Evolutionary conservation across 2,888 invertebrate species (phyloP).

Genomic region (Leptopilina myrica): DNA sequence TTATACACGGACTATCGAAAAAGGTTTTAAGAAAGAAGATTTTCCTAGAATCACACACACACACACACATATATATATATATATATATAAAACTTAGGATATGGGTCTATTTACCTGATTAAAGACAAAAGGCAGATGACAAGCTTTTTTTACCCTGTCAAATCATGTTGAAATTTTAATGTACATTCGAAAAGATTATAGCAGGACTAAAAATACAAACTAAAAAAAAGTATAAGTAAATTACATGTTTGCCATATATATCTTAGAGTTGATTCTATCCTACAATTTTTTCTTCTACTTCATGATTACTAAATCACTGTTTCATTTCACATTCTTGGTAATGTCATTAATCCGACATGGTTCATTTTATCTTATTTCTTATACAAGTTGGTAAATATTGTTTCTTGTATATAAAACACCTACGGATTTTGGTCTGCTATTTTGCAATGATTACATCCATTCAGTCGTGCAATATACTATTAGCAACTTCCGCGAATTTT

Average conservation of each 20-base stretch:
- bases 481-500: slow-evolving; percentile 22
- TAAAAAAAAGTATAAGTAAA: too few species aligned
- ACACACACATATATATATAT: background rate
- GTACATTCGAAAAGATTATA: too few species aligned
- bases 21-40: background rate
- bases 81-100: background rate
- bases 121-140: slow-evolving; percentile 4
- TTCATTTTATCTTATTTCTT: slow-evolving; percentile 4
- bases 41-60: background rate
- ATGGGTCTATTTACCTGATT: slow-evolving; percentile 17
- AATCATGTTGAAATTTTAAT: background rate
- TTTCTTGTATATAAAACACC: slow-evolving; percentile 1
- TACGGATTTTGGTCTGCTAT: slow-evolving; percentile 12
- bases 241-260: too few species aligned
- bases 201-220: too few species aligned
- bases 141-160: slow-evolving; percentile 11
- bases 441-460: slow-evolving; percentile 12
- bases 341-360: background rate
- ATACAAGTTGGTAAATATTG: slow-evolving; percentile 2
- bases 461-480: slow-evolving; percentile 19
- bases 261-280: too few species aligned
- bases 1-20: background rate
- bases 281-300: too few species aligned
- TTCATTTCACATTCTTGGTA: slow-evolving; percentile 2
- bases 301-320: slow-evolving; percentile 7